A percentile compares a stretch with the other conserved stretches of the same genome.
phyloP scores from a whole-genome alignment of 2,113 vertebrate genomes.

The Bubo bubo region DNA sequence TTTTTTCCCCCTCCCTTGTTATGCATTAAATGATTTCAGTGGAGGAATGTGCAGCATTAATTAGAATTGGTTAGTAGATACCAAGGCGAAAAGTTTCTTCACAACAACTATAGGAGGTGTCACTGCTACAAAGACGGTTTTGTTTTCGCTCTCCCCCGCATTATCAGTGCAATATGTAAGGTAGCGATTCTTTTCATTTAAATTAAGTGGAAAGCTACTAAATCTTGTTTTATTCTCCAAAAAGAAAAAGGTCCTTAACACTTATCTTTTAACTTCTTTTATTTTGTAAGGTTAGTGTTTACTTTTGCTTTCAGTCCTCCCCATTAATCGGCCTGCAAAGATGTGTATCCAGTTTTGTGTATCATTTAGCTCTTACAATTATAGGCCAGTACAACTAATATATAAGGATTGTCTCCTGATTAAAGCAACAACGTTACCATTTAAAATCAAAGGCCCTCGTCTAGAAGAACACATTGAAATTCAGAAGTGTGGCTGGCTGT shows the following conservation, averaged over 20 bases:
- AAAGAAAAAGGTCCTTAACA: conserved; percentile 77
- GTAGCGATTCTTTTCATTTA: conserved; percentile 98
- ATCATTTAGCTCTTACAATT: conserved; percentile 74
- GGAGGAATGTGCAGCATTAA: conserved; percentile 98
- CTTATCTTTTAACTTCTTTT: conserved; percentile 82
- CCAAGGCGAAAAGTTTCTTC: conserved; percentile 92
- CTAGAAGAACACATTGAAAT: conserved; percentile 51
- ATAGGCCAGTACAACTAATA: conserved; percentile 62
- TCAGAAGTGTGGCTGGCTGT: conserved; percentile 52
- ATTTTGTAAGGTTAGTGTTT: conserved; percentile 78
- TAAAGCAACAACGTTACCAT: conserved; percentile 62
- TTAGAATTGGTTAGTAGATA: conserved; percentile 99
- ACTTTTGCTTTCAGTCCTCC: conserved; percentile 78
- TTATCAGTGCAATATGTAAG: conserved; percentile 99
- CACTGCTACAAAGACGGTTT: conserved; percentile 93
- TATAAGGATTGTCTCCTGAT: conserved; percentile 69
- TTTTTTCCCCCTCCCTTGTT: conserved; percentile 86
- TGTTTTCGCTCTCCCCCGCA: conserved; percentile 93
- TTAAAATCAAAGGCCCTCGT: conserved; percentile 47
- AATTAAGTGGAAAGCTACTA: conserved; percentile 99
- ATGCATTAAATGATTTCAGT: conserved; percentile 95
- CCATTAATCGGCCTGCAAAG: conserved; percentile 71
- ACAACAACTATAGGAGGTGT: conserved; percentile 94
- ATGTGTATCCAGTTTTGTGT: conserved; percentile 78
- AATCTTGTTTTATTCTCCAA: conserved; percentile 93